Base-by-base conservation (phyloP, 2,888 invertebrate genomes). In the Tetragonisca angustula region DNA sequence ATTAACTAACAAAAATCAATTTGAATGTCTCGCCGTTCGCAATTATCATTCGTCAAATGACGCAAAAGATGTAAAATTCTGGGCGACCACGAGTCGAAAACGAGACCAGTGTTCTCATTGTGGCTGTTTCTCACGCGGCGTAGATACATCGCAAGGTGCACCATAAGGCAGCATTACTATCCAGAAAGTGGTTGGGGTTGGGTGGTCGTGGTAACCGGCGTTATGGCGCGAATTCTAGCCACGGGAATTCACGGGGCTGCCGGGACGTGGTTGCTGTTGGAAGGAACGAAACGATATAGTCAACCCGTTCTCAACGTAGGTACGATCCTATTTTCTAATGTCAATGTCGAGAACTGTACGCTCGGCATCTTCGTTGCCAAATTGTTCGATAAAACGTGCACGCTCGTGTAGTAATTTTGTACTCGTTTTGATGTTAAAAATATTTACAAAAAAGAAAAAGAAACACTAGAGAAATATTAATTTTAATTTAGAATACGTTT, bases 151-250 rank as follows among this genome's bases (percentile, higher is more conserved):
- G 90, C 90, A 65, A 80, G 90, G 83, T 93, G 91, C 84, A 95
- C 95, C 73, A 94, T 95, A 83, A 94, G 94, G 84, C 95, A 95
- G 87, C 95, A 96, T 90, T 96, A 96, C 92, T 96, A 96, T 90
- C 96, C 96, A 49, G 96, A 96, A 94, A 96, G 95, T 54, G 96
- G 96, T 73, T 96, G 96, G 96, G 96, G 96, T 56, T 96, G 96
- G 96, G 95, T 96, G 75, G 94, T 96, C 79, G 95, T 95, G 27
- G 92, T 94, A 64, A 95, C 95, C 77, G 95, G 95, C 64, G 94
- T 95, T 76, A 91, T 95, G 81, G 95, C 95, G 72, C 95, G 96
- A 91, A 94, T 95, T 69, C 91, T 96, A 75, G 94, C 95, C 62
- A 95, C 95, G 87, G 96, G 96, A 54, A 94, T 96, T 86, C 96